These are phyloP conservation scores for Beris chalybata DNA, from an alignment of 2,888 invertebrate species.

Conservation along the genomic window DNA sequence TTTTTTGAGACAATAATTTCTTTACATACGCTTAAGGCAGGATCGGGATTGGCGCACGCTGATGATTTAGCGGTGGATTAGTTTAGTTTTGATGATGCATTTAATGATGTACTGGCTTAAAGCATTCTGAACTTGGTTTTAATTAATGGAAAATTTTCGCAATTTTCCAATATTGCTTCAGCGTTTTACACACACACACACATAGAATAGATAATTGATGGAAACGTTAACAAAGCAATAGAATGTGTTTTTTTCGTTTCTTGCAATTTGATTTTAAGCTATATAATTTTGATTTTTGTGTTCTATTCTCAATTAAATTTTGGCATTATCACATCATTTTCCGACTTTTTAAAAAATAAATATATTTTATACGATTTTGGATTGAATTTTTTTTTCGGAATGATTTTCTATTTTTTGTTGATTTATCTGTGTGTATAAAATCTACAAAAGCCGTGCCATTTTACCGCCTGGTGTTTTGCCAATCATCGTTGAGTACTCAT, in stretches of 20 bases:
- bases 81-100: too few relatives aligned
- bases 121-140: too few relatives aligned
- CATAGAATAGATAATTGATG: too few relatives aligned
- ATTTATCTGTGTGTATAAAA: conserved; percentile 1
- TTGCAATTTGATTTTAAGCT: too few relatives aligned
- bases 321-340: background rate
- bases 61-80: conserved; percentile 18
- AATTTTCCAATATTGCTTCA: too few relatives aligned
- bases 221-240: too few relatives aligned
- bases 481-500: conserved; percentile 57
- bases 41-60: conserved; percentile 26
- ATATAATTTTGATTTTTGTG: too few relatives aligned
- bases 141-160: too few relatives aligned
- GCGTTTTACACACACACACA: too few relatives aligned
- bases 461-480: conserved; percentile 56
- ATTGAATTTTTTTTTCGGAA: background rate
- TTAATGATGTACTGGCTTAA: too few relatives aligned
- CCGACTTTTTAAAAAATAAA: background rate
- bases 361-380: conserved; percentile 7
- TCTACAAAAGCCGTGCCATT: conserved; percentile 56
- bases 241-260: too few relatives aligned
- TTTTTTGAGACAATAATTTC: background rate
- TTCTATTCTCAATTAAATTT: too few relatives aligned
- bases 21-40: conserved; percentile 34
- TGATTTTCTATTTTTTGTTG: background rate